Base-by-base conservation (phyloP, 1,140 invertebrate species). In the Tetragonula clypearis region DNA sequence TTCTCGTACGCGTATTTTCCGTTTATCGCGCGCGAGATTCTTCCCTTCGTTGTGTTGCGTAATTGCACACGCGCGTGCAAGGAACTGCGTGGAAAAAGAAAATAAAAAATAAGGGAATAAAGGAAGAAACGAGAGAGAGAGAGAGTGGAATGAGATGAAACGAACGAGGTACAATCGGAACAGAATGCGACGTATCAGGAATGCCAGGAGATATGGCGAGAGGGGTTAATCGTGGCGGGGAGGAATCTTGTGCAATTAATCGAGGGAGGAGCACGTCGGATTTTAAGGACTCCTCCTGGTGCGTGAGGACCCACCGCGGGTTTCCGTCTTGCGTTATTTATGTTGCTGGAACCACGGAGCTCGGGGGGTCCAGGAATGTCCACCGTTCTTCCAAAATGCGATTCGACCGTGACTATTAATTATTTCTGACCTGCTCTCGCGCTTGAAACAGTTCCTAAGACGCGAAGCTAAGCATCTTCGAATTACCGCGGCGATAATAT, bases 281-380 rank as follows among this genome's bases (percentile, higher is more conserved):
- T 92, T 91, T 92, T 88, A 90, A 86, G 89, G 90, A 82, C 69
- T 89, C 80, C 87, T 88, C 88, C 84, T 83, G 88, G 87, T 86
- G 87, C 87, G 79, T 60, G 84, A 89, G 88, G 85, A 87, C 87
- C 88, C 72, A 87, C 84, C 86, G 86, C 75, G 92, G 87, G 88
- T 92, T 30, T 87, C 91, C 89, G 90, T 92, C 91, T 89, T 90
- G 72, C 75, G 91, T 93, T 91, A 94, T 93, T 93, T 93, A 94
- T 94, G 90, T 90, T 88, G 82, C 86, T 87, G 90, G 86, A 88
- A 89, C 88, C 87, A 77, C 88, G 75, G 87, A 91, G 90, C 91
- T 94, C 92, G 90, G 92, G 91, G 90, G 91, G 93, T 92, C 92
- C 90, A 82, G 79, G 86, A 80, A 86, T 88, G 88, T 92, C 90